phyloP scores from a whole-genome alignment of 1,140 invertebrate species.

The Eriocheir sinensis region DNA sequence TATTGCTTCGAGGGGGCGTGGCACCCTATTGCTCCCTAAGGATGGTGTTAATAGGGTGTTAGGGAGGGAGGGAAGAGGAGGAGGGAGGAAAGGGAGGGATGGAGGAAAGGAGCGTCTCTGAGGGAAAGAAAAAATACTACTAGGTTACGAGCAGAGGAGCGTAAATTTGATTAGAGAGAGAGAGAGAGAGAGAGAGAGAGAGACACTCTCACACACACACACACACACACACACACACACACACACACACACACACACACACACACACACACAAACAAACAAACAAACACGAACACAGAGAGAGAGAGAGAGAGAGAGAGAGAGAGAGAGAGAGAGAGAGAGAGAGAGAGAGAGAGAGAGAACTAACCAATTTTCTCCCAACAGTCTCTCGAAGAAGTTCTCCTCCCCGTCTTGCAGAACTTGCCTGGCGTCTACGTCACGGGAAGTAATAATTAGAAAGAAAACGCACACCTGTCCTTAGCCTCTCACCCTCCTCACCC shows the following conservation, averaged over 20 bases:
- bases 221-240: too few species aligned
- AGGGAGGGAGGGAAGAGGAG: background rate
- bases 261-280: too few species aligned
- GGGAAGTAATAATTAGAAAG: conserved; percentile 36
- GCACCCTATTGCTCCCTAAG: background rate
- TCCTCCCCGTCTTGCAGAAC: conserved; percentile 19
- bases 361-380: conserved; percentile 34
- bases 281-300: too few species aligned
- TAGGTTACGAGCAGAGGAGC: background rate
- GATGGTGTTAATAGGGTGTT: background rate
- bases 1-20: background rate
- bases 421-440: conserved; percentile 57
- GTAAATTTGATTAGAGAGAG: background rate
- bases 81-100: background rate
- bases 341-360: background rate
- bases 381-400: conserved; percentile 32
- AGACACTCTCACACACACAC: too few species aligned
- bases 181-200: conserved; percentile 5
- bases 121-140: background rate
- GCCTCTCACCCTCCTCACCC: background rate
- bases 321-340: conserved; percentile 12
- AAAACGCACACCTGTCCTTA: conserved; percentile 33
- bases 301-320: background rate
- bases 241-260: too few species aligned
- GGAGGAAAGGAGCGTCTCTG: background rate